Base-by-base conservation (phyloP, 2,113 vertebrate species). In the Poecile atricapillus region DNA sequence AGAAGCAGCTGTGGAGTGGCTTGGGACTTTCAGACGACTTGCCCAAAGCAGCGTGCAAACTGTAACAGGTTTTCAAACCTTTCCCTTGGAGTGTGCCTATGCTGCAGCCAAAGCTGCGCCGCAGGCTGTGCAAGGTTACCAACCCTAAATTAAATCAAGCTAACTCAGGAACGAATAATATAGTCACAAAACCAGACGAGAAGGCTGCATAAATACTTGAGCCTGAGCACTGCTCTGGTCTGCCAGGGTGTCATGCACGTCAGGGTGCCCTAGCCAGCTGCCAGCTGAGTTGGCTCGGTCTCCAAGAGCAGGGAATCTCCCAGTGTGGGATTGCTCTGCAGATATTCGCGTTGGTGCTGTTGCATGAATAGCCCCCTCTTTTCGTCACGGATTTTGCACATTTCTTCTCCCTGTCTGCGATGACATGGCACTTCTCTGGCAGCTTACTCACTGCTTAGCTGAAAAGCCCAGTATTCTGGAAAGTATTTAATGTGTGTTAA, bases 381-480 rank as follows among this genome's bases (percentile, higher is more conserved):
- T 52, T 65, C 46, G 31, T 15, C 63, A 30, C 4, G 23, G 37
- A 23, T 76, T 91, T 79, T 71, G 88, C 90, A 71, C 60, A 5
- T 81, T 86, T 77, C 41, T 83, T 83, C 53, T 92, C 76, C 69
- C 76, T 5, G 33, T 68, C 83, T 81, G 80, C 17, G 5, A 92
- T 96, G 94, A 95, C 92, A 97, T 35, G 92, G 90, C 94, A 95
- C 60, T 94, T 96, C 95, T 81, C 90, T 43, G 93, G 88, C 91
- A 96, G 84, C 80, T 82, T 82, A 7, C 58, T 87, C 69, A 6
- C 78, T 20, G 87, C 87, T 82, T 41, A 85, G 89, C 88, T 78
- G 83, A 93, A 88, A 93, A 95, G 69, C 82, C 73, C 73, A 28
- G 56, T 81, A 90, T 93, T 92, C 79, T 78, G 88, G 76, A 74